Conservation (phyloP, 1,140 invertebrate genomes). For the Tyrophagus putrescentiae region DNA sequence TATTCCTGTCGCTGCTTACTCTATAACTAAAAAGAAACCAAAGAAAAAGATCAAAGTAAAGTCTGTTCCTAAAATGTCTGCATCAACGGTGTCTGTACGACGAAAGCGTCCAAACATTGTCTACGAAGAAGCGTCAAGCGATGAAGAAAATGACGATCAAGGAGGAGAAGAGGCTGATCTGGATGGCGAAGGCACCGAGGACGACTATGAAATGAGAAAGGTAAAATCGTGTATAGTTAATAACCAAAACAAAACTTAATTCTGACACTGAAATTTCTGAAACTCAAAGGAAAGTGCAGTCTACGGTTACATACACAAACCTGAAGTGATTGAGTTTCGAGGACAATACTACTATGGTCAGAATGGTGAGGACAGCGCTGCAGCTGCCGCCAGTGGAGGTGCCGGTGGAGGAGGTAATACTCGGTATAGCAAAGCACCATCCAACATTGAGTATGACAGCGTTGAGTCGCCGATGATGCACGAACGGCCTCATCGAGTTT, state of each 20-base stretch:
- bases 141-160: slow-evolving; percentile 12
- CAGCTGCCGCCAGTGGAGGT: neutral
- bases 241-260: too few relatives aligned
- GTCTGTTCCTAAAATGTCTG: neutral
- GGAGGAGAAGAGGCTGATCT: neutral
- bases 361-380: slow-evolving; percentile 7
- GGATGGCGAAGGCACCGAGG: neutral
- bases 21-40: slow-evolving; percentile 16
- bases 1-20: slow-evolving; percentile 22
- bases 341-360: slow-evolving; percentile 24
- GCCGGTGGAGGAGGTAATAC: neutral
- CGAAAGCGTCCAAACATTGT: neutral
- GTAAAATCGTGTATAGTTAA: too few relatives aligned
- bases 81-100: slow-evolving; percentile 10
- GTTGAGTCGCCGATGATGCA: neutral
- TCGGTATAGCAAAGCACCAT: neutral
- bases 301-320: slow-evolving; percentile 21
- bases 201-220: slow-evolving; percentile 17
- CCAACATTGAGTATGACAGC: neutral
- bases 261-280: too few relatives aligned
- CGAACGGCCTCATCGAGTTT: neutral
- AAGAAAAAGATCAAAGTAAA: neutral
- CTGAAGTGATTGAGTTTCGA: slow-evolving; percentile 22
- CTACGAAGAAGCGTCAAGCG: neutral
- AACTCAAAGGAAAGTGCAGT: slow-evolving; percentile 24